Conservation (phyloP, 2,797 vertebrate genomes). For the Trematomus bernacchii region DNA sequence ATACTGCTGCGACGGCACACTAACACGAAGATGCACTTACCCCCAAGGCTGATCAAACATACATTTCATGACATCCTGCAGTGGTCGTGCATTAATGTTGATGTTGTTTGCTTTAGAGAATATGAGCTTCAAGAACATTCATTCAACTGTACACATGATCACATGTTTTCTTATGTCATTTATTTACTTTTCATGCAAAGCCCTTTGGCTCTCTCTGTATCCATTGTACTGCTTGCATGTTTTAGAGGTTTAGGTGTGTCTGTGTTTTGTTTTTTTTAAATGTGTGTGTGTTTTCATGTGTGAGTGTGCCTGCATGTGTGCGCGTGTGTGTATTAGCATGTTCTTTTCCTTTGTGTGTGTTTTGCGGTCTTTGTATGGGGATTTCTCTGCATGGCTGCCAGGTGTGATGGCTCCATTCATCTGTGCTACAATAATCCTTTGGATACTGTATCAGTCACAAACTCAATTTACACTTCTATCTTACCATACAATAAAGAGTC, state of each 20-base stretch:
- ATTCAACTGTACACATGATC: background rate
- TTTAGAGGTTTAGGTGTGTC: constrained; percentile 13
- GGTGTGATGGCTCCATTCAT: constrained; percentile 72
- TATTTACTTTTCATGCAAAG: constrained; percentile 17
- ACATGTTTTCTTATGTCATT: background rate
- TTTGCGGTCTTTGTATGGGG: constrained; percentile 45
- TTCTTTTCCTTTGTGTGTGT: constrained; percentile 31
- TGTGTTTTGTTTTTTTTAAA: constrained; percentile 19
- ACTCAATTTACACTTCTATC: background rate
- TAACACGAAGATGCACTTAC: constrained; percentile 37
- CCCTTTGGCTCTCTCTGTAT: background rate
- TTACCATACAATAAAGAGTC: background rate
- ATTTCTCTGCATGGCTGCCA: constrained; percentile 67
- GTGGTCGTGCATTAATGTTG: constrained; percentile 10
- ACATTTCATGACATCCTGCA: constrained; percentile 5
- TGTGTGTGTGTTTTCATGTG: constrained; percentile 24
- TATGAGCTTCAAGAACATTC: background rate
- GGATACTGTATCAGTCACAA: constrained; percentile 61
- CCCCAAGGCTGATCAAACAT: constrained; percentile 23
- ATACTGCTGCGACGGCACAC: constrained; percentile 31
- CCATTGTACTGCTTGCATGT: background rate
- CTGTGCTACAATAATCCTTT: constrained; percentile 65
- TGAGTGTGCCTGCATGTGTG: background rate
- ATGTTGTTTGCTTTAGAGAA: constrained; percentile 26
- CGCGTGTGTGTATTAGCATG: background rate